Percentiles rank a stretch among this genome's conserved stretches.
phyloP scores from a whole-genome alignment of 2,888 invertebrate species.

The Ecliptopera silaceata region DNA sequence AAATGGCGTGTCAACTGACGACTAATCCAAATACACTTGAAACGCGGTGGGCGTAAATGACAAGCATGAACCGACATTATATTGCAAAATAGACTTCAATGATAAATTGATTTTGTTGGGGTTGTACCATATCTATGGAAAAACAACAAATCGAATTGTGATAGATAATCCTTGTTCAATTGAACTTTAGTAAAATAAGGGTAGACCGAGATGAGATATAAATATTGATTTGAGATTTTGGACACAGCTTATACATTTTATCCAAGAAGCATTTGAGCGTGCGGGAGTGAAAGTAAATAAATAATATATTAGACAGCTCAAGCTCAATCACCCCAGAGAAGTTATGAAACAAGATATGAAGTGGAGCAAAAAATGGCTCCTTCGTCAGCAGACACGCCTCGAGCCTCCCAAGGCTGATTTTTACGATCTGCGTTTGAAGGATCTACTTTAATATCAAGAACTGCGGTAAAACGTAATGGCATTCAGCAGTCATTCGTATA shows the following conservation, averaged over 20 bases:
- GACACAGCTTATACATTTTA: background rate
- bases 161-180: too few relatives aligned
- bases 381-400: slow-evolving; percentile 35
- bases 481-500: slow-evolving; percentile 14
- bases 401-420: slow-evolving; percentile 38
- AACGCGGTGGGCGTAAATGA: slow-evolving; percentile 38
- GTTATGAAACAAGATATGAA: slow-evolving; percentile 21
- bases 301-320: slow-evolving; percentile 8
- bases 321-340: slow-evolving; percentile 3
- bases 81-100: slow-evolving; percentile 37
- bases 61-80: slow-evolving; percentile 42
- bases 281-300: background rate
- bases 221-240: too few relatives aligned
- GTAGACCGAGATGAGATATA: too few relatives aligned
- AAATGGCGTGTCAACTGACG: slow-evolving; percentile 63
- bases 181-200: too few relatives aligned
- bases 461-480: slow-evolving; percentile 38
- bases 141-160: too few relatives aligned
- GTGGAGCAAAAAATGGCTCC: slow-evolving; percentile 27
- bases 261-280: too few relatives aligned
- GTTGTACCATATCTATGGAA: background rate
- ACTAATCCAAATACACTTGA: slow-evolving; percentile 52
- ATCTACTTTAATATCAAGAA: slow-evolving; percentile 36
- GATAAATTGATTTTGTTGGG: slow-evolving; percentile 35
- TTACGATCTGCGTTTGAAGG: slow-evolving; percentile 38